Evolutionary conservation across 2,888 invertebrate genomes (phyloP), one percentile per base, ranked within the genome.

Genomic region (Eristalis tenax): DNA sequence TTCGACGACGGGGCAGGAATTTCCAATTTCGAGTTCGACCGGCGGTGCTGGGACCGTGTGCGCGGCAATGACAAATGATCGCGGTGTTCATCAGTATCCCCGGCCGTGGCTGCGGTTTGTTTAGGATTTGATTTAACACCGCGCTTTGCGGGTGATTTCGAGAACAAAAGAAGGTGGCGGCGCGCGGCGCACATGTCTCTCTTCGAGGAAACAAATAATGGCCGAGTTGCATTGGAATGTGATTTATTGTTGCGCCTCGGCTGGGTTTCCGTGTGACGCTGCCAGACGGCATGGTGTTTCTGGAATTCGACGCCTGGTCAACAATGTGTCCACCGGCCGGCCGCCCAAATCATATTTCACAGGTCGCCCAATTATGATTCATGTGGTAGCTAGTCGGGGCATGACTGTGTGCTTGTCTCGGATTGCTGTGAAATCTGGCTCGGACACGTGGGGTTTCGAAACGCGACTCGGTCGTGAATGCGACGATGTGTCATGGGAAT

Each of bases 11-110:
- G 26, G 26, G 63, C 50, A 76, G 85, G 81, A 80, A 84, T 84
- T 81, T 69, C 73, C 76, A 57, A 84, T 84, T 81, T 69, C 73
- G 81, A 57, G 65, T 11, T 63, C 57, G 18, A 18, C 13, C 40
- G 75, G 40, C 28, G 75, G 22, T n/a, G n/a, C 10, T 11, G 35
- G 56, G 73, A 40, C 18, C 26, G 23, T 23, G 43, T 35, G 56
- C 64, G 61, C 22, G 32, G 59, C 57, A 65, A 77, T 81, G 82
- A 85, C 85, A 85, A 85, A 85, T 82, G 85, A 77, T 73, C 85
- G 73, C 69, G 81, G 50, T 85, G 73, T 85, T 77, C 85, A 81
- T 84, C 84, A 84, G 81, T 15, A 80, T 32, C 26, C 6, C 10
- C 28, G 8, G 71, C 71, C 71, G 82, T 64, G 82, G 77, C 38